Conservation (phyloP, 2,888 invertebrate species). For the Hoplodrina ambigua region DNA sequence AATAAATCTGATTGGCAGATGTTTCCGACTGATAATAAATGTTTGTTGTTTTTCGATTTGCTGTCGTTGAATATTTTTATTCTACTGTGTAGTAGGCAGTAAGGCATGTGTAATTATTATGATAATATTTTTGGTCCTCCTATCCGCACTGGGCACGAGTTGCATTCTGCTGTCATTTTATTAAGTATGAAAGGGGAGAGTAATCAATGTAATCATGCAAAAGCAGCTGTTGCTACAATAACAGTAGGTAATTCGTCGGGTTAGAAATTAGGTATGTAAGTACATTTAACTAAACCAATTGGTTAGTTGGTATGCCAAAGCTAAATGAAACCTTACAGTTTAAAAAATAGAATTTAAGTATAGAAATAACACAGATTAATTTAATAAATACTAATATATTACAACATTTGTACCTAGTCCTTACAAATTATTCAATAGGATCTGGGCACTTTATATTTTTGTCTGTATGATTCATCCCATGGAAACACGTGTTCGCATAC, state of each 20-base stretch:
- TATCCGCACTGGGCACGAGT: background rate
- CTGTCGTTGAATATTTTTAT: slow-evolving; percentile 29
- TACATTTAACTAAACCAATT: background rate
- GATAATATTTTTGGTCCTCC: background rate
- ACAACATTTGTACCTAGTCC: background rate
- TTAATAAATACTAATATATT: background rate
- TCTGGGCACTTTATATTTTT: slow-evolving; percentile 43
- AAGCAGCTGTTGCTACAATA: background rate
- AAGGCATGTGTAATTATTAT: background rate
- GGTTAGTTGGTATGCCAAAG: background rate
- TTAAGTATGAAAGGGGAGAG: background rate
- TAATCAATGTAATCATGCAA: background rate
- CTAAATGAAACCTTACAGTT: background rate
- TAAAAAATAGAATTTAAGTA: background rate
- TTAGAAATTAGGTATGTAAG: background rate
- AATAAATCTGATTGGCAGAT: slow-evolving; percentile 80
- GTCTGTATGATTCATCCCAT: slow-evolving; percentile 53
- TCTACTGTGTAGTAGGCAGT: background rate
- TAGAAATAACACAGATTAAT: no score
- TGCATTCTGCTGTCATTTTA: background rate
- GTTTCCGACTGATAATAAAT: slow-evolving; percentile 67
- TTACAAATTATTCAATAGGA: slow-evolving; percentile 32
- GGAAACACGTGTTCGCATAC: slow-evolving; percentile 60
- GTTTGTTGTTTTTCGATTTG: slow-evolving; percentile 77
- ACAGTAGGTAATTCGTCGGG: background rate